These are phyloP conservation scores for Agrotis ipsilon DNA, from an alignment of 2,888 invertebrate genomes.

Conservation along the genomic window DNA sequence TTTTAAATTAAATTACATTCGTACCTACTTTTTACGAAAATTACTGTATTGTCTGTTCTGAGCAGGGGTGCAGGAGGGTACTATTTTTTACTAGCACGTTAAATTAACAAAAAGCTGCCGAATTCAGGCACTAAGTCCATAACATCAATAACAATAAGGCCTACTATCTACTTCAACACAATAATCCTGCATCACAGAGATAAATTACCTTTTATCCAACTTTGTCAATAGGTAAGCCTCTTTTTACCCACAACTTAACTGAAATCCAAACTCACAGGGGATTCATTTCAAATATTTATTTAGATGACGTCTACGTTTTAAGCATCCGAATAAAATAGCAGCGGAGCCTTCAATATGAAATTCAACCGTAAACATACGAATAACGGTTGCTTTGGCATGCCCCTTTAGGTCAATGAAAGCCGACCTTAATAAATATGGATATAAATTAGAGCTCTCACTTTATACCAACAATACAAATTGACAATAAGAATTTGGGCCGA, in stretches of 20 bases:
- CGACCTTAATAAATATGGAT: slow-evolving; percentile 79
- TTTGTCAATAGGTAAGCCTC: slow-evolving; percentile 49
- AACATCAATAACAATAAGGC: neutral
- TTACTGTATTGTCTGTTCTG: no score
- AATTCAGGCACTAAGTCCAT: neutral
- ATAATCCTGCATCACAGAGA: slow-evolving; percentile 2
- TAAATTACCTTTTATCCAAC: slow-evolving; percentile 31
- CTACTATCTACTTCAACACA: neutral
- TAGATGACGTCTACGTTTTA: slow-evolving; percentile 76
- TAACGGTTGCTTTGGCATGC: slow-evolving; percentile 72
- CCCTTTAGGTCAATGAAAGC: slow-evolving; percentile 62
- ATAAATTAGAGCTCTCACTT: slow-evolving; percentile 73
- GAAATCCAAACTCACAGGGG: slow-evolving; percentile 72
- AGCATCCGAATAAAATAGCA: slow-evolving; percentile 77
- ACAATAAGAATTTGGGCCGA: slow-evolving; percentile 68
- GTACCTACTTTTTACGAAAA: no score
- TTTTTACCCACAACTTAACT: slow-evolving; percentile 61
- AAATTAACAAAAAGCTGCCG: no score
- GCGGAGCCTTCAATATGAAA: slow-evolving; percentile 70
- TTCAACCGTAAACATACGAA: slow-evolving; percentile 74
- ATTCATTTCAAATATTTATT: slow-evolving; percentile 81
- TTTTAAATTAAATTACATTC: no score
- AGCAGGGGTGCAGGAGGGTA: no score
- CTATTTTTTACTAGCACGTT: no score
- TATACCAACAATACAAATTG: slow-evolving; percentile 73